Evolutionary conservation across 2,113 vertebrate species (phyloP).

Genomic region (Tylochromis polylepis): DNA sequence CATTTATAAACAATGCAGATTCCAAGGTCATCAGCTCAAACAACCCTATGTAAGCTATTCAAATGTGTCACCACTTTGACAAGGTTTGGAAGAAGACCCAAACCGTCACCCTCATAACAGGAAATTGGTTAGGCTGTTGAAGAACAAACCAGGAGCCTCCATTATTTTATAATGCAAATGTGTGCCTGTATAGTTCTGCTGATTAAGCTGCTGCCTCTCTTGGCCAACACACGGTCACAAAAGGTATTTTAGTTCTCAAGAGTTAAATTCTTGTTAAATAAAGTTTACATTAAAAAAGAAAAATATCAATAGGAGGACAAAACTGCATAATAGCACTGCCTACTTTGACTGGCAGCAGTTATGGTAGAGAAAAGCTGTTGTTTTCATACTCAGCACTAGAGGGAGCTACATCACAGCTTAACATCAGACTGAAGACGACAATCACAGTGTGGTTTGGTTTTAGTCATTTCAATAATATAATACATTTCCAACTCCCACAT

Average conservation of each 20-base stretch:
- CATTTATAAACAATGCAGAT: not conserved
- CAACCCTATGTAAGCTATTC: not conserved
- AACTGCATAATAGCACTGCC: not conserved
- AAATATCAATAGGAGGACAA: not conserved
- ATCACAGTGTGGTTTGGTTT: not conserved
- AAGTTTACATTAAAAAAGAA: fast-evolving
- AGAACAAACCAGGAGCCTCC: not conserved
- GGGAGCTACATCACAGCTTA: slow-evolving; percentile 23
- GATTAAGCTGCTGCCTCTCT: not conserved
- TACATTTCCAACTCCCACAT: not conserved
- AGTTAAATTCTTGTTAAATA: not conserved
- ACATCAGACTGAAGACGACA: not conserved
- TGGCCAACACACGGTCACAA: not conserved
- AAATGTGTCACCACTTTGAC: not conserved
- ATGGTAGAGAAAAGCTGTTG: not conserved
- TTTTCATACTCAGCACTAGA: slow-evolving; percentile 36
- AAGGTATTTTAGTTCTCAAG: not conserved
- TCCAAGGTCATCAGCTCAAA: not conserved
- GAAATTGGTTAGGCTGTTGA: not conserved
- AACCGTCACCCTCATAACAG: not conserved
- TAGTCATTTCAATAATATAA: not conserved
- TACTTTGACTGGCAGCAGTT: not conserved
- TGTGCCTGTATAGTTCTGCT: not conserved
- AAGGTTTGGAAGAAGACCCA: not conserved
- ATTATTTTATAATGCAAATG: not conserved